A percentile compares a stretch with the other conserved stretches of the same genome.
These are phyloP conservation scores for Alethe castanea DNA, from an alignment of 2,113 vertebrate genomes.

Conservation along the genomic window DNA sequence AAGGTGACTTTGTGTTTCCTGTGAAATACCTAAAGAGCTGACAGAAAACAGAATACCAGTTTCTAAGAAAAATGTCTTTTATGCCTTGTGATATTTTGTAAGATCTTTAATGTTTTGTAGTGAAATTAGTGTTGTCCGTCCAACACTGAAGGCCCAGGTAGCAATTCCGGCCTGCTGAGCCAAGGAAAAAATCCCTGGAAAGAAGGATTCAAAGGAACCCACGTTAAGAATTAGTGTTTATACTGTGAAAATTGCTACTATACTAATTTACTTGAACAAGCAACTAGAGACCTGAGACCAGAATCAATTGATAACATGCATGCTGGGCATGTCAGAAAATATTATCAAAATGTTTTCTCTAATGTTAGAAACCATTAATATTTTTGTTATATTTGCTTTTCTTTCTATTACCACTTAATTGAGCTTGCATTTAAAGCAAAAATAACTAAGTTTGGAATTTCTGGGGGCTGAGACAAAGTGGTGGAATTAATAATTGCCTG, in stretches of 20 bases:
- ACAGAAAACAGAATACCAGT: background rate
- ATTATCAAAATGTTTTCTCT: background rate
- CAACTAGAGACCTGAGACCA: background rate
- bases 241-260: background rate
- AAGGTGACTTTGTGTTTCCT: background rate
- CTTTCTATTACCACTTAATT: background rate
- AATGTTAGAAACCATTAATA: background rate
- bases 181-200: background rate
- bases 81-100: background rate
- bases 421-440: background rate
- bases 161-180: background rate
- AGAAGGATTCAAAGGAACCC: background rate
- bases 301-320: background rate
- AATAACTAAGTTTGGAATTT: background rate
- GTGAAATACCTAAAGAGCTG: background rate
- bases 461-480: rapidly evolving
- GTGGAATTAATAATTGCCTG: background rate
- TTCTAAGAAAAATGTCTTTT: background rate
- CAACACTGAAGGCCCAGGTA: background rate
- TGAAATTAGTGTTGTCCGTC: background rate
- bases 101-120: background rate
- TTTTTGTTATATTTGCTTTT: background rate
- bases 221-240: background rate
- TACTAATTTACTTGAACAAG: background rate
- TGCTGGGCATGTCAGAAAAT: background rate